Evolutionary conservation across 2,797 vertebrate species (phyloP).

Genomic region (Anas capensis): DNA sequence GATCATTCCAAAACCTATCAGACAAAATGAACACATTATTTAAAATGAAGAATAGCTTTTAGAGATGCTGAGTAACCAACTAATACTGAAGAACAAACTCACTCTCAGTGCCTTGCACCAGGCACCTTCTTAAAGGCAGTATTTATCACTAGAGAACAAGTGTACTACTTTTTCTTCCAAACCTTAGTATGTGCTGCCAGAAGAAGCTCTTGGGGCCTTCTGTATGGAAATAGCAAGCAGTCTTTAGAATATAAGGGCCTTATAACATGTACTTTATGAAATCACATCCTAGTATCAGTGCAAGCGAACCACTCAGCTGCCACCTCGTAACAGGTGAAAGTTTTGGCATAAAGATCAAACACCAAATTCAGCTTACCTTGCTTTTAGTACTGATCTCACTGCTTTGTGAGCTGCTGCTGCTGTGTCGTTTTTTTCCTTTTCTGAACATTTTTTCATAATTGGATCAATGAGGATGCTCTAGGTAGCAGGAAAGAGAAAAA

Average conservation of each 20-base stretch:
- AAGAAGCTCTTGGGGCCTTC: background rate
- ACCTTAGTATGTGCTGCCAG: background rate
- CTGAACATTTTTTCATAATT: slow-evolving; percentile 93
- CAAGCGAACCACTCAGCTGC: background rate
- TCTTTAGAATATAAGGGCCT: background rate
- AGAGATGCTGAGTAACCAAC: background rate
- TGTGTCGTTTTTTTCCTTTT: slow-evolving; percentile 97
- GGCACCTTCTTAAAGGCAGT: background rate
- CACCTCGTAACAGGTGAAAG: background rate
- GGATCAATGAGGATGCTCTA: slow-evolving; percentile 52
- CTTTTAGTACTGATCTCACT: slow-evolving; percentile 99
- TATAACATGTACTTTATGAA: background rate
- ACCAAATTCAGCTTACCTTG: slow-evolving; percentile 84
- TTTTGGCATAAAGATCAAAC: background rate
- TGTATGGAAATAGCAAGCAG: background rate
- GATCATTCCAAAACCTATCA: background rate
- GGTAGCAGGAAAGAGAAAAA: slow-evolving; percentile 1
- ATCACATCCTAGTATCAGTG: background rate
- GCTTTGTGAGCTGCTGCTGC: slow-evolving; percentile 98
- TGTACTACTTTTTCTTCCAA: background rate
- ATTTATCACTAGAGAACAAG: background rate
- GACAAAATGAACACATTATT: background rate
- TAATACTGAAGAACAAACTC: background rate
- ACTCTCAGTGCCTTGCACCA: background rate
- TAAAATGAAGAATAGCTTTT: background rate